Percentiles rank a stretch among this genome's conserved stretches.
Evolutionary conservation across 2,113 vertebrate genomes (phyloP).

Genomic region (Psilopsiagon aurifrons): DNA sequence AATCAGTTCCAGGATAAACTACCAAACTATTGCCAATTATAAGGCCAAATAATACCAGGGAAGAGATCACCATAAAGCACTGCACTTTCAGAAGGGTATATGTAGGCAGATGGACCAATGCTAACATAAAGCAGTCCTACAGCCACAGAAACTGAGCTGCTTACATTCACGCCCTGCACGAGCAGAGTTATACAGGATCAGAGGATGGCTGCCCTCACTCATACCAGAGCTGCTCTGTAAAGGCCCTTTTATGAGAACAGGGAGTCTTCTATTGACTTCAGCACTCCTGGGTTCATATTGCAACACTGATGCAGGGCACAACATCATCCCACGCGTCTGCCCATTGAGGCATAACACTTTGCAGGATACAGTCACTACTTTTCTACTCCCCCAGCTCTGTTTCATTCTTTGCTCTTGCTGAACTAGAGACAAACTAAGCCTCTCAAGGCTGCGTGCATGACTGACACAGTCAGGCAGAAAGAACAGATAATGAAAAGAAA

Average conservation of each 20-base stretch:
- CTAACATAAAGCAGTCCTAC: not conserved
- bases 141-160: not conserved
- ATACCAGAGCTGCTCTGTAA: not conserved
- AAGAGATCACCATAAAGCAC: not conserved
- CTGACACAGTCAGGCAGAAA: not conserved
- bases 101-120: not conserved
- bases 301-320: not conserved
- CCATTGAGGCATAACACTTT: not conserved
- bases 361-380: not conserved
- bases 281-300: not conserved
- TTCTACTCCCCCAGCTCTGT: not conserved
- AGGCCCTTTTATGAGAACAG: not conserved
- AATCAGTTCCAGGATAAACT: not conserved
- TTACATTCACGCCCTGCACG: not conserved
- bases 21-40: not conserved
- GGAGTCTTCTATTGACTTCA: not conserved
- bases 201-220: not conserved
- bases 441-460: not conserved
- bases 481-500: not conserved
- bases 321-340: not conserved
- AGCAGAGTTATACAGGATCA: not conserved
- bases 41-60: not conserved
- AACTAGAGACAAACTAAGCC: not conserved
- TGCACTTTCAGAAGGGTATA: not conserved
- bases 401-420: not conserved